phyloP scores from a whole-genome alignment of 2,888 invertebrate genomes.

The Linnaemya vulpina region DNA sequence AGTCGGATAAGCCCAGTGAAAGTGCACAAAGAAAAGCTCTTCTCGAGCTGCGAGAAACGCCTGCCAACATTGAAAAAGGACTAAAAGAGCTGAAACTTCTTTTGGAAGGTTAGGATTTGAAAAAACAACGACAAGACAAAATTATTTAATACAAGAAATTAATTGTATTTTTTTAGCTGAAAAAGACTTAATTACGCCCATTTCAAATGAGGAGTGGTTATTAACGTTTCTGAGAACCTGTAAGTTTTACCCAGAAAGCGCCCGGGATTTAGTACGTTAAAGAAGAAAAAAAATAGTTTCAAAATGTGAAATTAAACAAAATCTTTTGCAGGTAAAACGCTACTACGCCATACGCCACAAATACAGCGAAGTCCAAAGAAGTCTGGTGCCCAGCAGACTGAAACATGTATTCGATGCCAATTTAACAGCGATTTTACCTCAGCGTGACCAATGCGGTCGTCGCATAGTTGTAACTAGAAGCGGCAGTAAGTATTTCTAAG shows the following conservation, averaged over 20 bases:
- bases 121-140: not conserved
- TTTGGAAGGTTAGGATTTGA: slow-evolving; percentile 82
- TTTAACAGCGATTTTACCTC: slow-evolving; percentile 25
- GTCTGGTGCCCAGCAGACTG: slow-evolving; percentile 9
- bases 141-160: too few species aligned
- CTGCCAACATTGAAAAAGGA: slow-evolving; percentile 42
- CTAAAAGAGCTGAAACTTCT: slow-evolving; percentile 35
- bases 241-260: slow-evolving; percentile 67
- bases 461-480: slow-evolving; percentile 16
- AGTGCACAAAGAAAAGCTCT: slow-evolving; percentile 20
- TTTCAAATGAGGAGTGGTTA: slow-evolving; percentile 34
- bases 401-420: slow-evolving; percentile 38
- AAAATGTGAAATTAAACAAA: not conserved
- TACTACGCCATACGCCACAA: slow-evolving; percentile 1
- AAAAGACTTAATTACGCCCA: slow-evolving; percentile 37
- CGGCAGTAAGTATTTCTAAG: slow-evolving; percentile 30
- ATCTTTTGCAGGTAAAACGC: slow-evolving; percentile 27
- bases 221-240: slow-evolving; percentile 56
- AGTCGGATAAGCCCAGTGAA: slow-evolving; percentile 22
- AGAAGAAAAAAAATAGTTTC: not conserved
- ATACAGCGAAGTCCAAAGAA: slow-evolving; percentile 34
- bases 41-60: slow-evolving; percentile 50
- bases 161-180: slow-evolving; percentile 34
- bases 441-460: slow-evolving; percentile 47
- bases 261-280: slow-evolving; percentile 89